These are phyloP conservation scores for Palythoa caribaeorum DNA, from an alignment of 92 coral and sea anemone species.

Conservation along the genomic window DNA sequence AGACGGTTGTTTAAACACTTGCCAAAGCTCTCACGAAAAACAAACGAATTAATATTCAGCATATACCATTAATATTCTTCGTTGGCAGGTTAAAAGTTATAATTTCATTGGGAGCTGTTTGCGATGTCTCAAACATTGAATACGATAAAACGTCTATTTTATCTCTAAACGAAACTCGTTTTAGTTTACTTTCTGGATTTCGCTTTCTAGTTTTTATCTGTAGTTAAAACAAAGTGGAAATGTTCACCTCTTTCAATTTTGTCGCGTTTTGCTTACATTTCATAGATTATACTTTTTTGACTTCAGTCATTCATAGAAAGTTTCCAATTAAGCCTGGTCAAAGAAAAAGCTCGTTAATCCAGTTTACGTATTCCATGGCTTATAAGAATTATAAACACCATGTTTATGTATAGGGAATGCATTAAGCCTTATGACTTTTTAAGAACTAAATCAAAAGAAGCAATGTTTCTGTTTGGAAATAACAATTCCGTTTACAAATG, in stretches of 20 bases:
- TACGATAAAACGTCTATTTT: not conserved
- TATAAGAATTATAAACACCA: no score
- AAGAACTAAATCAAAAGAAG: not conserved
- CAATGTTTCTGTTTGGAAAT: not conserved
- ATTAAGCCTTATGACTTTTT: not conserved
- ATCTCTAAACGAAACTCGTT: not conserved
- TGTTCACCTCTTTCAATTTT: not conserved
- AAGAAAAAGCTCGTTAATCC: not conserved
- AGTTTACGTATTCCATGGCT: not conserved
- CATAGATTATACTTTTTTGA: not conserved
- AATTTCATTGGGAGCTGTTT: not conserved
- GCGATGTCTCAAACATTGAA: not conserved
- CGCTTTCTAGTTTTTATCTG: not conserved
- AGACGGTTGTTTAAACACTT: conserved; percentile 21
- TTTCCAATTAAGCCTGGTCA: not conserved
- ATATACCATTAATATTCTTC: not conserved
- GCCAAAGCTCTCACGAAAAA: conserved; percentile 30
- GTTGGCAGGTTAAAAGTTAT: not conserved
- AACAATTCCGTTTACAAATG: not conserved
- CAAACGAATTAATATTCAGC: conserved; percentile 30
- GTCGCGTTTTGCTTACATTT: not conserved
- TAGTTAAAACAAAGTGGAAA: not conserved
- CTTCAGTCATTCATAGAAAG: not conserved
- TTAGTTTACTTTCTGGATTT: no score
- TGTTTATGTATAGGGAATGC: no score